Evolutionary conservation across 2,888 invertebrate species (phyloP).

Genomic region (Oxystoma pomonae): DNA sequence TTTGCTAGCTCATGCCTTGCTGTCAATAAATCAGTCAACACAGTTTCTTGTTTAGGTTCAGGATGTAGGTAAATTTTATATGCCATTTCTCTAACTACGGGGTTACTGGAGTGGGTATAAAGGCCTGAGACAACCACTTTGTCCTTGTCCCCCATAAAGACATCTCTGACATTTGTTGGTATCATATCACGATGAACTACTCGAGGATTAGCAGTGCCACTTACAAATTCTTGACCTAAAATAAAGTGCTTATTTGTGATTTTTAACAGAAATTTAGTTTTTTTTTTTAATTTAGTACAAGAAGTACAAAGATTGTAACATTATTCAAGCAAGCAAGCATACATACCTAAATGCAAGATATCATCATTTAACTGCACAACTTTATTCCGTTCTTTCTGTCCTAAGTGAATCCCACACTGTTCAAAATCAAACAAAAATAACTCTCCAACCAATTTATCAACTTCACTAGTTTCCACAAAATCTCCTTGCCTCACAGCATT

Average conservation of each 20-base stretch:
- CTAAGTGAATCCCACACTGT: slow-evolving; percentile 93
- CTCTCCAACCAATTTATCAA: slow-evolving; percentile 82
- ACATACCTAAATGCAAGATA: slow-evolving; percentile 54
- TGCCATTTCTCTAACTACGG: slow-evolving; percentile 78
- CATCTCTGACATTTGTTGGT: slow-evolving; percentile 68
- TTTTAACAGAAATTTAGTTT: neutral
- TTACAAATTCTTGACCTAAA: slow-evolving; percentile 79
- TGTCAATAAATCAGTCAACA: slow-evolving; percentile 68
- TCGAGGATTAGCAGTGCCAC: slow-evolving; percentile 67
- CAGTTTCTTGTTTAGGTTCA: slow-evolving; percentile 67
- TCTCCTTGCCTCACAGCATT: slow-evolving; percentile 71
- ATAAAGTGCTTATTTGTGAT: slow-evolving; percentile 41
- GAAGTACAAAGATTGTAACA: neutral
- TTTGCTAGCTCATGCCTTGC: slow-evolving; percentile 76
- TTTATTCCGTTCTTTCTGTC: slow-evolving; percentile 62
- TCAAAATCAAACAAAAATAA: slow-evolving; percentile 96
- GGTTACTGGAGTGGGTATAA: slow-evolving; percentile 77
- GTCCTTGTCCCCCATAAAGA: slow-evolving; percentile 68
- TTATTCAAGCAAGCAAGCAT: neutral
- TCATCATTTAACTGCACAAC: slow-evolving; percentile 86
- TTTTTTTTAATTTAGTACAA: too few species aligned
- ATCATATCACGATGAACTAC: slow-evolving; percentile 60
- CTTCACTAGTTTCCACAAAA: slow-evolving; percentile 56
- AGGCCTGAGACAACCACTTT: slow-evolving; percentile 74
- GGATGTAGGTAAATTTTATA: slow-evolving; percentile 83